Evolutionary conservation across 2,888 invertebrate species (phyloP).

Genomic region (Sarcophaga variegata): DNA sequence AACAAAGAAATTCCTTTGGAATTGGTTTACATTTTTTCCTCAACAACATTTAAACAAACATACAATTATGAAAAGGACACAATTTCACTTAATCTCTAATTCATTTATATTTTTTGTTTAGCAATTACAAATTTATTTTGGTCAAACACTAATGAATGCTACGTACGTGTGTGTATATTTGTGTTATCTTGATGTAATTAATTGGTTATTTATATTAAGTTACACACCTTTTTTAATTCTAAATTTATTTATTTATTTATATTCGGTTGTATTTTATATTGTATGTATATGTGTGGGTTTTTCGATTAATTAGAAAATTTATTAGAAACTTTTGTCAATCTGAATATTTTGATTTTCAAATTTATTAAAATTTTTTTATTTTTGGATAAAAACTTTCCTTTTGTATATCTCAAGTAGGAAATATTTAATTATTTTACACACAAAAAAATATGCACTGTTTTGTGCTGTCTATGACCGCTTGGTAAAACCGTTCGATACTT

Average conservation of each 20-base stretch:
- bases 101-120: not conserved
- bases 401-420: constrained; percentile 43
- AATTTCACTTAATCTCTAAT: not conserved
- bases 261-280: not conserved
- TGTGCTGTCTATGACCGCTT: constrained; percentile 74
- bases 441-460: constrained; percentile 39
- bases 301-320: not conserved
- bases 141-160: not conserved
- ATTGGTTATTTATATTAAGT: constrained; percentile 14
- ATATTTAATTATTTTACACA: constrained; percentile 35
- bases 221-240: constrained; percentile 49
- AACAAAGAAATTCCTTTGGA: constrained; percentile 62
- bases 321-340: not conserved
- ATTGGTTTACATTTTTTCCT: constrained; percentile 25
- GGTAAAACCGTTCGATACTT: constrained; percentile 78
- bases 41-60: constrained; percentile 20
- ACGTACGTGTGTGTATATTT: not conserved
- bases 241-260: not conserved
- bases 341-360: not conserved
- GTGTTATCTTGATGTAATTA: not conserved
- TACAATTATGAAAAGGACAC: not conserved
- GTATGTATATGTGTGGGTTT: not conserved
- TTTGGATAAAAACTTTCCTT: not conserved
- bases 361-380: not conserved
- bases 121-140: constrained; percentile 1